Evolutionary conservation across 2,797 vertebrate genomes (phyloP), one percentile per base, ranked within the genome.

Genomic region (Hydrophis major): DNA sequence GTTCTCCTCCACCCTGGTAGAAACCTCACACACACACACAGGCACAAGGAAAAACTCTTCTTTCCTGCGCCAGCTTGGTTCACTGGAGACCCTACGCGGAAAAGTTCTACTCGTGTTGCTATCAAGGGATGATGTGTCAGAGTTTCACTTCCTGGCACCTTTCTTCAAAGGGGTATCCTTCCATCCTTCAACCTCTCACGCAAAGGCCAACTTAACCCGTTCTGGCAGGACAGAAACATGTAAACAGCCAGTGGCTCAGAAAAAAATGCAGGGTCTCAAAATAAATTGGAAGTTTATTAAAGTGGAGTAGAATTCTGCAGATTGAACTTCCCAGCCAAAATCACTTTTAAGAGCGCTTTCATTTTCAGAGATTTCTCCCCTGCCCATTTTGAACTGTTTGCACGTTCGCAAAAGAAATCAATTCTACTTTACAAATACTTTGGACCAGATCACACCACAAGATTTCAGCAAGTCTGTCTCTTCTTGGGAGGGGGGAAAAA

Each of bases 281-380:
- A 93, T 94, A 95, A 93, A 93, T 91, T 93, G 90, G 42, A 91
- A 89, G 28, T 96, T 95, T 95, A 97, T 96, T 97, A 87, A 96
- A 95, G 90, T 2, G 66, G 92, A 90, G 95, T 60, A 63, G 1
- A 87, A 92, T 92, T 94, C 74, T 78, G 92, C 63, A 37, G 90
- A 60, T 95, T 60, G 89, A 90, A 86, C 55, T 61, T 90, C 87
- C 74, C 20, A 47, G 74, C 27, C 91, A 86, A 94, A 55, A 86
- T 11, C 63, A 0, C 12, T 63, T 53, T 53, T 53, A 28, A 55
- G 18, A 2, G 7, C 6, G 6, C 47, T 47, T 47, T 83, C 28
- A 2, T 18, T 22, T 74, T 53, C 55, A 11, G 50, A 47, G 83
- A 47, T 20, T 57, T 86, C 56, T 78, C 4, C 91, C 56, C 56